Evolutionary conservation across 2,888 invertebrate species (phyloP), one percentile per base, ranked within the genome.

Genomic region (Eupithecia abbreviata): DNA sequence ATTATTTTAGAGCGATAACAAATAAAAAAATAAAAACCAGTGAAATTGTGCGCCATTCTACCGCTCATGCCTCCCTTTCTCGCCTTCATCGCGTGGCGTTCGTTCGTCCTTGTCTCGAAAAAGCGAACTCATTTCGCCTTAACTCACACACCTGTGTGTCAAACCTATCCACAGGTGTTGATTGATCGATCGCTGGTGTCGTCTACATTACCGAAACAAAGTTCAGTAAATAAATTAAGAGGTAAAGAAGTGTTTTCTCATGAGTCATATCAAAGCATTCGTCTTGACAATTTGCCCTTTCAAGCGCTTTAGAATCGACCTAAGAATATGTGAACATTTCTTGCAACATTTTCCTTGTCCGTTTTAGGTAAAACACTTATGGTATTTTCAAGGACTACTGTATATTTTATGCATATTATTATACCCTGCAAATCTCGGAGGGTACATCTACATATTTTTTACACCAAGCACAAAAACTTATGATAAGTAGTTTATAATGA

Each of bases 311-410:
- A 12, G 47, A 68, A 30, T 45, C 69, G 30, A 30, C n/a, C 18
- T 45, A 45, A 3, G 18, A 42, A 15, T 68, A 45, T 5, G 43
- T 18, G 69, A 47, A 69, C 18, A 69, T 47, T 47, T 69, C 45
- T 69, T 69, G 69, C 47, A 47, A 68, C 15, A 66, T 69, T 69
- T 69, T 69, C 69, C 69, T 68, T n/a, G n/a, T 68, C 62, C 62
- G 30, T 62, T 62, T 62, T 62, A 30, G 62, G 12, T 62, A 62
- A 62, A 30, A 30, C 10, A 62, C 10, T 12, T 30, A 30, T 62
- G 62, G 62, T 30, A 62, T 62, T 62, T 12, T 42, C 42, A 66
- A 66, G 15, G 66, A 66, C 65, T 58, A 41, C 13, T 65, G 13
- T 41, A 42, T 41, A 13, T 42, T 66, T 66, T 66, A 66, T 42